Base-by-base conservation (phyloP, 1,140 invertebrate species). In the Metaphire vulgaris region DNA sequence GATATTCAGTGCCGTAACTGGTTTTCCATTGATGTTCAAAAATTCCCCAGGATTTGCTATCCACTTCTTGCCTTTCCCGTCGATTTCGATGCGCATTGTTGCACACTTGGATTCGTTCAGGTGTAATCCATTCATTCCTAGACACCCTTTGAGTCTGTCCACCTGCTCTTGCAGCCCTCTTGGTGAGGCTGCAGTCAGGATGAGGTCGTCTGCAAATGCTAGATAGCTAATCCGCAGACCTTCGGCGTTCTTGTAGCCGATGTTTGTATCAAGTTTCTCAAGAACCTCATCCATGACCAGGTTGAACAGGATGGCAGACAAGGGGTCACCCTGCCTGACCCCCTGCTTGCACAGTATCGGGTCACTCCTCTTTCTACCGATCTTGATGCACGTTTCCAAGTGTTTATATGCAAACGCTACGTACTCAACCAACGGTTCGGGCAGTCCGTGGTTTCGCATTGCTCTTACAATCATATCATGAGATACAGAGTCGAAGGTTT, bases 291-390 rank as follows among this genome's bases (percentile, higher is more conserved):
- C 41, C n/a, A 73, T 73, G 2, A 73, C 72, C 0, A 16, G n/a
- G 34, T 73, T 73, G n/a, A 73, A 73, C 72, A 73, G 72, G 16
- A 64, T 1, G 1, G 72, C 26, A 0, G 72, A 73, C 0, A 73
- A n/a, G n/a, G 72, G 72, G 72, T 73, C 72, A 33, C 72, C 34
- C 30, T 73, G 72, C 6, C 71, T 32, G 12, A 34, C 71, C 1
- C 71, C 71, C 1, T n/a, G 15, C 31, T 21, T 29, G 31, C 1
- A 15, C 1, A 33, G 1, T n/a, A 34, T 32, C 21, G 29, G 29
- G 21, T 16, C 32, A 2, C 1, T 29, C 21, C 1, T 70, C 30
- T 21, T 31, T 1, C 29, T 15, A 15, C 2, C 1, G 1, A 32
- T 1, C 31, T 6, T 29, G 21, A 15, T 16, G 16, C 1, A 21